Base-by-base conservation (phyloP, 2,797 vertebrate species). In the Leptatherina wallacei region DNA sequence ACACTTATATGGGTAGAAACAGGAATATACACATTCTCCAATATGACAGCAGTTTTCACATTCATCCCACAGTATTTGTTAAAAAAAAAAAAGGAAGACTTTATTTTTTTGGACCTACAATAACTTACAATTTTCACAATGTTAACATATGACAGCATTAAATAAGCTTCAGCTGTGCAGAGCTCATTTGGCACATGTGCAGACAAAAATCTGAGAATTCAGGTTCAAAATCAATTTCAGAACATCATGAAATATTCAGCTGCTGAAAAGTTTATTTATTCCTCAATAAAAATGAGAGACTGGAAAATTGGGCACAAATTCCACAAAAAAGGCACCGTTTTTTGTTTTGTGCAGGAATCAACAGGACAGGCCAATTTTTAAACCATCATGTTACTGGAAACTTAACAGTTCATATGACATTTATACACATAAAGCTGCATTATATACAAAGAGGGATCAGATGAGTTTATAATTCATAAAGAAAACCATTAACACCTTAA, bases 301-400 rank as follows among this genome's bases (percentile, higher is more conserved):
- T 9, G 8, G 44, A 44, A 18, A 6, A 7, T 20, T 29, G 69
- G 65, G 72, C 78, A 81, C 73, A 71, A 65, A 71, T 68, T 73
- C 59, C 42, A 63, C 13, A 80, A 69, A 47, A 44, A 90, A 90
- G 81, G 84, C 89, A 88, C 64, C 13, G 4, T 35, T 27, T 54
- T 61, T 71, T 69, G 22, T 80, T 81, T 72, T 16, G 20, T 36
- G 67, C 13, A 65, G 47, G 40, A 65, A 62, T 54, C 12, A 54
- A 64, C 29, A 20, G 36, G 3, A 65, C 5, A 11, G 33, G 7
- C 12, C 7, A 9, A 5, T 52, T 54, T 52, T 38, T 30, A 12
- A 18, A 74, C 1, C 12, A 24, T 32, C 20, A n/a, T 4, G 27
- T 30, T 35, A 2, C 47, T 22, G 29, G 22, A 54, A 44, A 30